Conservation (phyloP, 2,888 invertebrate species). For the Pristionchus exspectatus region DNA sequence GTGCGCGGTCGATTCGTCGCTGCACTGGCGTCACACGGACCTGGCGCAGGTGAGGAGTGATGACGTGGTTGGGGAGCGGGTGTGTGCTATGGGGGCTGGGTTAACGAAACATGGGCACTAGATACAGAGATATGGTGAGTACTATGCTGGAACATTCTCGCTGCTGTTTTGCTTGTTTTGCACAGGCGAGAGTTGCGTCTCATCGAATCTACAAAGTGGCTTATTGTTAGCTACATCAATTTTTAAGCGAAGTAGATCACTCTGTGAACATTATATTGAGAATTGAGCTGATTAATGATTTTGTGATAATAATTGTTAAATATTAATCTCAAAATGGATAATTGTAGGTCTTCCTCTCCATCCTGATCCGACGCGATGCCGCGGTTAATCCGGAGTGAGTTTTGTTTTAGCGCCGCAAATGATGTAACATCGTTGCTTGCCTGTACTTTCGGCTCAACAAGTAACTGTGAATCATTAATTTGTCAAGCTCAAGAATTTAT, state of each 20-base stretch:
- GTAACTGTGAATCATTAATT: neutral
- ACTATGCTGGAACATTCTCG: too few relatives aligned
- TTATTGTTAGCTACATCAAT: neutral
- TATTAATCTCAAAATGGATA: neutral
- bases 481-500: neutral
- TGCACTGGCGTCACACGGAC: slow-evolving; percentile 89
- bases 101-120: too few relatives aligned
- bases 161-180: neutral
- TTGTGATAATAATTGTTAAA: too few relatives aligned
- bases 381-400: slow-evolving; percentile 64
- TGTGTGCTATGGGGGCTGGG: too few relatives aligned
- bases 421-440: neutral
- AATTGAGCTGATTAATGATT: too few relatives aligned
- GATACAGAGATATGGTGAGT: too few relatives aligned
- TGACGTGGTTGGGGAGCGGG: too few relatives aligned
- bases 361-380: slow-evolving; percentile 83
- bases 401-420: neutral
- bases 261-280: too few relatives aligned
- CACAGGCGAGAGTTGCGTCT: neutral
- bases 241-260: too few relatives aligned
- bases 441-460: neutral
- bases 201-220: neutral
- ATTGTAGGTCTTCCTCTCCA: slow-evolving; percentile 84
- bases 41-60: slow-evolving; percentile 83
- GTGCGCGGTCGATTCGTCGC: slow-evolving; percentile 63